phyloP scores from a whole-genome alignment of 2,888 invertebrate species.

The Drosophila mulleri region DNA sequence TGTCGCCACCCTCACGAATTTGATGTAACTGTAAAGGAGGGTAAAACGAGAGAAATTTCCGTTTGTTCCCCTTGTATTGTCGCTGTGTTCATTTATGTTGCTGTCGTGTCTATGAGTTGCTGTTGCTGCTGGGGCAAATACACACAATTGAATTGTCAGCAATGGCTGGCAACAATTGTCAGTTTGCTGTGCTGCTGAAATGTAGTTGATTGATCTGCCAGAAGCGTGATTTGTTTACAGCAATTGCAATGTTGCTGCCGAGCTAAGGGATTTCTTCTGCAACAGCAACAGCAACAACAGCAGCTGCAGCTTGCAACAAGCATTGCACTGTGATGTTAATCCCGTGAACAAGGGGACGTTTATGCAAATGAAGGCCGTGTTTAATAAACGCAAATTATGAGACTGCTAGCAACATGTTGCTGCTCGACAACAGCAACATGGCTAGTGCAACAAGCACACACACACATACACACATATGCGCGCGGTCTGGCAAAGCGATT shows the following conservation, averaged over 20 bases:
- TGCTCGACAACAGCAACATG: constrained; percentile 34
- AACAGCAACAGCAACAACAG: constrained; percentile 7
- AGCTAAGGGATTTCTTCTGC: constrained; percentile 12
- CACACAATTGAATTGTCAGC: constrained; percentile 70
- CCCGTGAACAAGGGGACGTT: constrained; percentile 55
- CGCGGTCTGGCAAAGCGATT: constrained; percentile 50
- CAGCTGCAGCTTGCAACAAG: constrained; percentile 28
- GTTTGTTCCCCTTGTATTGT: constrained; percentile 7
- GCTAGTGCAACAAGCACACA: constrained; percentile 9
- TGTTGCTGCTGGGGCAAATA: constrained; percentile 12
- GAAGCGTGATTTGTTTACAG: constrained; percentile 77
- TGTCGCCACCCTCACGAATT: constrained; percentile 66
- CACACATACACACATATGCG: background rate
- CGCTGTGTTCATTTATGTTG: constrained; percentile 35
- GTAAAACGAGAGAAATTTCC: constrained; percentile 32
- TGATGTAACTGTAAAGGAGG: constrained; percentile 63
- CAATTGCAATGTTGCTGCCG: constrained; percentile 58
- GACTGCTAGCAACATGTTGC: constrained; percentile 65
- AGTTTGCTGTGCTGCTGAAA: constrained; percentile 48
- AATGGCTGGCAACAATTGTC: constrained; percentile 43
- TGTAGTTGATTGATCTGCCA: constrained; percentile 69
- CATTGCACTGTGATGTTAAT: constrained; percentile 58
- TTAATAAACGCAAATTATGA: constrained; percentile 80
- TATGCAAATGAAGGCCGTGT: constrained; percentile 74
- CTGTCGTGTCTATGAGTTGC: constrained; percentile 58